Evolutionary conservation across 2,797 vertebrate species (phyloP), one percentile per base, ranked within the genome.

Genomic region (Poeciliopsis infans): DNA sequence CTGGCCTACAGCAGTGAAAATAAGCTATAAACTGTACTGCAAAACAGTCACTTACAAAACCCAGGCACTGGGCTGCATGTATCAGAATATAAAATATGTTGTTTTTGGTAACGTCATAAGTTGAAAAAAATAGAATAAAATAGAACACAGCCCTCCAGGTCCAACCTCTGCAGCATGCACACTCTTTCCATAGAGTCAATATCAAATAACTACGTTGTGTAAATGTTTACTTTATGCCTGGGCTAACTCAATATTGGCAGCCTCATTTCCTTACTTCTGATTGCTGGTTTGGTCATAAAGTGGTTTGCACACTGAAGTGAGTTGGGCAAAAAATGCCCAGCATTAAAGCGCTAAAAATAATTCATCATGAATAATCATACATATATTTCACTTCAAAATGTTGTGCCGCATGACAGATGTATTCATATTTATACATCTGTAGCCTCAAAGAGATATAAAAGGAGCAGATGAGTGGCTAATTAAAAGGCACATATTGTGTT

Each of bases 141-240:
- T 10, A 28, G 25, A 61, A 31, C 53, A 57, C 39, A 31, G 73
- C 15, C 4, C 3, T 70, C 70, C 70, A 51, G 28, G 8, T 46
- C 72, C 55, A 70, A 78, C 68, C 77, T 59, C 72, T 77, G 74
- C 53, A 74, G 41, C 45, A 68, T 69, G 69, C 28, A 53, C 45
- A 53, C 43, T 49, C 51, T 79, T 77, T 83, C 74, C 77, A 74
- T 83, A 45, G 72, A 83, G 87, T 89, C 87, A 80, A 75, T 78
- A 85, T 85, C 78, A 84, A 83, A 89, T 81, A 83, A 79, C 78
- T 25, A 77, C 39, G 85, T 46, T 43, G 31, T 55, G 46, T 74
- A 88, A 85, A 87, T 90, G 86, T 90, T 86, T 86, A 83, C 79
- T 73, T 83, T 88, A 76, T 47, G 80, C 79, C 82, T 87, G 81